These are phyloP conservation scores for Chionomys nivalis DNA, from an alignment of 2,113 vertebrate genomes.

Conservation along the genomic window DNA sequence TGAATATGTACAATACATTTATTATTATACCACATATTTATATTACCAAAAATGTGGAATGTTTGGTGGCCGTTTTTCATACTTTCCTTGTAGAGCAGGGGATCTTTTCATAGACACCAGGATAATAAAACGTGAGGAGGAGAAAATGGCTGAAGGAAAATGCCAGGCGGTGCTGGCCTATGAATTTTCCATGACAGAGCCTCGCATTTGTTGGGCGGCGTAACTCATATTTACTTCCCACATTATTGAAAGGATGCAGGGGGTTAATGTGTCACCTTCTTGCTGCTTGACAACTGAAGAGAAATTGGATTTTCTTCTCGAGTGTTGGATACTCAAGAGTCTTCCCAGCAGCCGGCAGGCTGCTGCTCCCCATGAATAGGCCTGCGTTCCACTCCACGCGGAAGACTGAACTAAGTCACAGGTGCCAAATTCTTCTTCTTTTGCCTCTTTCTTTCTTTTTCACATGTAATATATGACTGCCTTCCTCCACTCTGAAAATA, in stretches of 20 bases:
- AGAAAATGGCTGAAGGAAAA: constrained; percentile 66
- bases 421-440: not conserved
- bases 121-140: constrained; percentile 64
- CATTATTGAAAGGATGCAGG: constrained; percentile 21
- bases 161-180: constrained; percentile 42
- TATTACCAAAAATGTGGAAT: not conserved
- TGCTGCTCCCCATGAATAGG: not conserved
- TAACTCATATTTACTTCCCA: constrained; percentile 43
- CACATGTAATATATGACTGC: not conserved
- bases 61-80: constrained; percentile 53
- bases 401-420: not conserved
- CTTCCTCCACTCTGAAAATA: not conserved
- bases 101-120: constrained; percentile 59
- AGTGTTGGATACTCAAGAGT: not conserved
- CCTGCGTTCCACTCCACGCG: not conserved
- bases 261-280: constrained; percentile 48
- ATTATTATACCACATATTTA: not conserved
- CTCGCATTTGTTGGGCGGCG: not conserved
- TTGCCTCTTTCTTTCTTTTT: not conserved
- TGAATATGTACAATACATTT: constrained; percentile 8
- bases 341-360: not conserved
- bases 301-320: constrained; percentile 59
- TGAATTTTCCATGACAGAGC: constrained; percentile 20
- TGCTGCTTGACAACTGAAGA: not conserved
- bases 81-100: not conserved